phyloP scores from a whole-genome alignment of 2,888 invertebrate genomes.

The Agriopis aurantiaria region DNA sequence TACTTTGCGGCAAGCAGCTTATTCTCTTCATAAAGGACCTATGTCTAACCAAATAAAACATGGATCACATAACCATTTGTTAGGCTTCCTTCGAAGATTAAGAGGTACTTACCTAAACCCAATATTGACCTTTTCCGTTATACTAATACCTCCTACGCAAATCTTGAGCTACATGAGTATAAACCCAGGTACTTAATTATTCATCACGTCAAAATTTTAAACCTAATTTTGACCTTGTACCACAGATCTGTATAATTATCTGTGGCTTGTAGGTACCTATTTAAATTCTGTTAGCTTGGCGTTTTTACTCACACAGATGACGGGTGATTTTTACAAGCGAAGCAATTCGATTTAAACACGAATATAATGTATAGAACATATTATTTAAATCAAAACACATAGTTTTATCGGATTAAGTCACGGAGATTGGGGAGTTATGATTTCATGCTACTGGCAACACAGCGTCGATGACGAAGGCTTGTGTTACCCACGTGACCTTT shows the following conservation, averaged over 20 bases:
- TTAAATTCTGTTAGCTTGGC: background rate
- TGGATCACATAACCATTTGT: background rate
- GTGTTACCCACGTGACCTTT: too few relatives aligned
- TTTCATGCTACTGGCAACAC: too few relatives aligned
- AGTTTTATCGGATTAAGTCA: too few relatives aligned
- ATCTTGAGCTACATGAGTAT: conserved; percentile 3
- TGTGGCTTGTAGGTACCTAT: too few relatives aligned
- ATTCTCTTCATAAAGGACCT: background rate
- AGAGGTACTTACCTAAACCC: conserved; percentile 9
- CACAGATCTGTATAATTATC: too few relatives aligned
- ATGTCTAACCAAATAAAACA: background rate
- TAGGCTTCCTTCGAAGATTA: conserved; percentile 4
- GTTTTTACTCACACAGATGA: background rate
- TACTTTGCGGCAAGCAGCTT: background rate
- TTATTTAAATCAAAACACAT: too few relatives aligned
- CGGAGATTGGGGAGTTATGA: too few relatives aligned
- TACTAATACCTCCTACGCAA: conserved; percentile 4
- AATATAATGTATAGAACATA: too few relatives aligned
- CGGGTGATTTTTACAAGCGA: too few relatives aligned
- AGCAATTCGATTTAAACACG: too few relatives aligned
- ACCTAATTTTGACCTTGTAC: background rate
- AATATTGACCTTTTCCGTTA: conserved; percentile 10
- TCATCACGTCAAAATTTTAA: conserved; percentile 4
- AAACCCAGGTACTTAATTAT: conserved; percentile 2
- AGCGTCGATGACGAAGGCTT: too few relatives aligned